Base-by-base conservation (phyloP, 2,888 invertebrate species). In the Aquatica leii region DNA sequence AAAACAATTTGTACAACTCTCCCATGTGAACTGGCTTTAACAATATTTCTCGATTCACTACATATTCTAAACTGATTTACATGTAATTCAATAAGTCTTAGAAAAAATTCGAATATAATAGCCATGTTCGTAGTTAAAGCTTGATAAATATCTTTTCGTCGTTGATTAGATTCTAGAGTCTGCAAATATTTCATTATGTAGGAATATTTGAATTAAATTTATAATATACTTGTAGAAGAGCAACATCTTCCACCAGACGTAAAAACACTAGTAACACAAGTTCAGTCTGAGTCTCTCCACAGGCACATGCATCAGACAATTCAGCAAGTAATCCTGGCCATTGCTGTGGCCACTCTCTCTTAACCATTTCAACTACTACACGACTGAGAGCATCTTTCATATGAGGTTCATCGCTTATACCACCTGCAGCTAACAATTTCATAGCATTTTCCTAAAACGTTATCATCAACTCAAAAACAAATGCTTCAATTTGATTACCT, bases 321-420 rank as follows among this genome's bases (percentile, higher is more conserved):
- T 97, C 96, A 0, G 87, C 84, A 24, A 97, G 81, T 31, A 98
- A 81, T 0, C 92, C 89, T 0, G 95, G 93, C 97, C 97, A 98
- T 69, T 97, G 94, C 78, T 97, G 97, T 0, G 98, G 98, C 98
- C 97, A 98, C 79, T 97, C 97, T 8, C 97, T 86, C 78, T 97
- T 97, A 56, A 95, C 92, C 90, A 98, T 95, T 83, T 98, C 97
- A 0, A 98, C 97, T 56, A 97, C 89, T n/a, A 97, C 92, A 50
- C 96, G 86, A 11, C 95, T 92, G 1, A 94, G 80, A 1, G 92
- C 94, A 79, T 94, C 93, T 80, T 94, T 94, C 72, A 94, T 86
- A 75, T 93, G 93, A 9, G 88, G 87, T 70, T 88, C 89, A 66
- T 88, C 87, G 49, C 91, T 86, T 17, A 93, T 89, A 9, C 93